Base-by-base conservation (phyloP, 2,113 vertebrate species). In the Sinocyclocheilus anshuiensis region DNA sequence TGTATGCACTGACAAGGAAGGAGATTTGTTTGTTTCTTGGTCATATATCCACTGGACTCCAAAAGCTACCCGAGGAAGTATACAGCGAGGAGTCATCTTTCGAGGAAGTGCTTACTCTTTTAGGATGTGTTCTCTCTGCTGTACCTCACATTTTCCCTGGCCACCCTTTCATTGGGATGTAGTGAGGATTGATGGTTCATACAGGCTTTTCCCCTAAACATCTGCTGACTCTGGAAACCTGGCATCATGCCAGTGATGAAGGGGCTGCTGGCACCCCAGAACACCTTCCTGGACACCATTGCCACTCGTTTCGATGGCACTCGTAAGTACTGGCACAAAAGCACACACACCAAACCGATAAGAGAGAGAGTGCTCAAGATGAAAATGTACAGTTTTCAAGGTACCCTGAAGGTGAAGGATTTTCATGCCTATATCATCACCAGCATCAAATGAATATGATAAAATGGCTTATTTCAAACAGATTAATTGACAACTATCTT, bases 221-320 rank as follows among this genome's bases (percentile, higher is more conserved):
- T 77, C 59, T 36, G 45, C 67, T 77, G 72, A 77, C 59, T 78
- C 75, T 77, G 84, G 75, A 77, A 67, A 63, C 42, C 39, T 50
- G 78, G 59, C 57, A n/a, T 80, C 86, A 98, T 98, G 97, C 97
- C 97, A 81, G 97, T 98, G 90, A 99, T 98, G 97, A 99, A 98
- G 91, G 97, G 97, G 85, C 96, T 99, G 89, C 94, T 98, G 76
- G 97, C 97, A 20, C 97, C 97, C 33, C 97, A 98, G 90, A 99
- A 99, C 93, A 98, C 96, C 83, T 97, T 97, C 92, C 84, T 97
- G 94, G 97, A 90, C 87, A 83, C 5, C 88, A 94, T 94, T 36
- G 93, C 93, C 45, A 94, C 93, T 86, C 93, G 93, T 89, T 97
- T 97, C 89, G 97, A 97, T 89, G 96, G 97, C 89, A 97, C 96